Percentiles rank a stretch among this genome's conserved stretches.
phyloP scores from a whole-genome alignment of 2,797 vertebrate species.

The Gymnodraco acuticeps region DNA sequence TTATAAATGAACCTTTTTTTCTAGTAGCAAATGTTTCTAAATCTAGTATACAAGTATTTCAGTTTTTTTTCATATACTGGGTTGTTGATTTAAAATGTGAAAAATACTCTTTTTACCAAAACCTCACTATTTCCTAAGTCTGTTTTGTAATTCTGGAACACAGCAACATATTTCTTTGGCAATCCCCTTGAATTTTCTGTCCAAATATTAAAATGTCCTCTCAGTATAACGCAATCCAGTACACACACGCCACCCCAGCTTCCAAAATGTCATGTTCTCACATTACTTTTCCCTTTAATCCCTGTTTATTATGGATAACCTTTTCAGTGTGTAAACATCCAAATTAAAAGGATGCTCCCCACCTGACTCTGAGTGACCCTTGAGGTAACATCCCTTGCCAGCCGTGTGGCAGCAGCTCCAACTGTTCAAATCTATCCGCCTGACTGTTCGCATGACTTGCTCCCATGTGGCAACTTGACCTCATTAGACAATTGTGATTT shows the following conservation, averaged over 20 bases:
- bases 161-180: neutral
- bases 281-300: conserved; percentile 22
- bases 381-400: conserved; percentile 16
- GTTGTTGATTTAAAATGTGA: neutral
- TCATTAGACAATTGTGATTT: conserved; percentile 34
- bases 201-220: neutral
- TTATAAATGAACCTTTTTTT: conserved; percentile 3
- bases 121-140: neutral
- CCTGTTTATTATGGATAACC: conserved; percentile 35
- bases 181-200: neutral
- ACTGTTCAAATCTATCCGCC: neutral
- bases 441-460: conserved; percentile 13
- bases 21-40: neutral
- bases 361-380: conserved; percentile 16
- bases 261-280: conserved; percentile 4
- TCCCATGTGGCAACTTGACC: conserved; percentile 57
- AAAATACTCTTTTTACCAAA: neutral
- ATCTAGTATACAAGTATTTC: neutral
- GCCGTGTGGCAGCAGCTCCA: conserved; percentile 5
- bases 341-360: conserved; percentile 26
- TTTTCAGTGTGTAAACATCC: neutral
- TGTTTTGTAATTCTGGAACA: neutral
- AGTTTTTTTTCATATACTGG: neutral
- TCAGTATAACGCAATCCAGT: neutral
- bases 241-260: neutral